Conservation (phyloP, 2,888 invertebrate species). For the Tribolium freemani region DNA sequence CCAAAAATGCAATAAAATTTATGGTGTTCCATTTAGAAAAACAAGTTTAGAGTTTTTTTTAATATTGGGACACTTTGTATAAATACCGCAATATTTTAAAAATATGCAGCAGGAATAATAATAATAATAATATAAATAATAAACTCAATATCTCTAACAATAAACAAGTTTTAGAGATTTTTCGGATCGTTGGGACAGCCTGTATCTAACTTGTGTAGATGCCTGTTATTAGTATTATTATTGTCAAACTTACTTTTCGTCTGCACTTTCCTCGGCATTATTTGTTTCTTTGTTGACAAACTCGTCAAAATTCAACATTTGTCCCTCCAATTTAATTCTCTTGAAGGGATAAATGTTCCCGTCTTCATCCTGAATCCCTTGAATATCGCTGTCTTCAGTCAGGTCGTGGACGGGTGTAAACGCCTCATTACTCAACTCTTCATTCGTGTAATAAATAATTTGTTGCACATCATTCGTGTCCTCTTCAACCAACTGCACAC, state of each 20-base stretch:
- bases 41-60: too few species aligned
- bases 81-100: too few species aligned
- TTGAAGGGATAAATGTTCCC: constrained; percentile 45
- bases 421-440: constrained; percentile 3
- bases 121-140: too few species aligned
- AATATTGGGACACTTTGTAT: too few species aligned
- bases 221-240: too few species aligned
- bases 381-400: constrained; percentile 25
- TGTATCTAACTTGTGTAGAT: too few species aligned
- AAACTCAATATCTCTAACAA: too few species aligned
- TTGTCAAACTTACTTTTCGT: neutral
- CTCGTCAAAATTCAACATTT: constrained; percentile 41
- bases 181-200: too few species aligned
- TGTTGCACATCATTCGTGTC: constrained; percentile 43
- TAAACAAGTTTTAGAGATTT: too few species aligned
- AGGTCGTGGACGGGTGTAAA: neutral
- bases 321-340: constrained; percentile 45
- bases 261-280: neutral
- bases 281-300: constrained; percentile 32
- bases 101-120: too few species aligned
- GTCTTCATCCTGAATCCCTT: constrained; percentile 45
- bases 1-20: too few species aligned
- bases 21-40: too few species aligned
- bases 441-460: constrained; percentile 47
- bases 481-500: constrained; percentile 50